Evolutionary conservation across 1,140 invertebrate species (phyloP), one percentile per base, ranked within the genome.

Genomic region (Rhizoglyphus robini): DNA sequence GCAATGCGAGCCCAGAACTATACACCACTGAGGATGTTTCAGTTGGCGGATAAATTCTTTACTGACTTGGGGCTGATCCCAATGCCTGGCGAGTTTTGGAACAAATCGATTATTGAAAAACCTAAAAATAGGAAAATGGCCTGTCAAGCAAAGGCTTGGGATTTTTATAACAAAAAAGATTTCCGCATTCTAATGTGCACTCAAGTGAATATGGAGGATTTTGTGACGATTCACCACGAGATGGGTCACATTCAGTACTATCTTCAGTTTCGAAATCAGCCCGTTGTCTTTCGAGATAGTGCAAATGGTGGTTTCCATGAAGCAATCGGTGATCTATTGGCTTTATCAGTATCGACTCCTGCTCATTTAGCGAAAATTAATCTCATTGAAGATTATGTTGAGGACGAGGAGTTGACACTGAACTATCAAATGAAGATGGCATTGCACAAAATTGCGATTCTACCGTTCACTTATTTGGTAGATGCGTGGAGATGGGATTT

Each of bases 281-380:
- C 87, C 0, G 76, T 78, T 59, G 73, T 83, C n/a, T 92, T 83
- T 73, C 81, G 86, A 66, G 81, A 82, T 41, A 88, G 88, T 31
- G 90, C 90, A 0, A 93, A 92, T 79, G 88, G 90, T 76, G 86
- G 87, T 67, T 96, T 96, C 74, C 91, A 96, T 72, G 92, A 96
- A 78, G 92, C 91, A 27, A 32, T 67, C 11, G 92, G 91, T 3
- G 92, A 96, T 76, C 85, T 90, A 0, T 81, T 96, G 4, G 86
- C 88, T 0, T 76, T 96, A 0, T 93, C 79, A 4, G 78, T 79
- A 0, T 71, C 72, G 36, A 88, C 88, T 0, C 82, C 84, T 0
- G 84, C 84, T 72, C 89, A 95, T 78, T 77, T 94, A 41, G 76
- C 84, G 38, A 82, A 83, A 68, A 83, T 94, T 63, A 84, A 84